Conservation (phyloP, 2,888 invertebrate genomes). For the Toxonevra muliebris region DNA sequence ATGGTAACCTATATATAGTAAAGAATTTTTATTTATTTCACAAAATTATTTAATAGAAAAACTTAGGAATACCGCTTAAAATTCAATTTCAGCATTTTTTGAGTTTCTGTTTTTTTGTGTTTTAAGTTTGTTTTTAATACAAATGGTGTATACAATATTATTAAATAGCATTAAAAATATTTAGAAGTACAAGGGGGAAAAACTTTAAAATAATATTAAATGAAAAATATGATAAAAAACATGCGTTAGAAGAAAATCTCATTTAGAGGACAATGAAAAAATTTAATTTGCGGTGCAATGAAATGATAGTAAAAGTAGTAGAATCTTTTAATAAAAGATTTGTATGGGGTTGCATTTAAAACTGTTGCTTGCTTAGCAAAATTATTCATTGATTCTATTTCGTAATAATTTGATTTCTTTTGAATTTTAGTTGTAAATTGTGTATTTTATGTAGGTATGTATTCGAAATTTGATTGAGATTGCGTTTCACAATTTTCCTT, state of each 20-base stretch:
- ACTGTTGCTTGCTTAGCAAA: slow-evolving; percentile 21
- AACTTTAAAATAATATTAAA: slow-evolving; percentile 7
- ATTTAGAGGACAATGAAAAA: background rate
- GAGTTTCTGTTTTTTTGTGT: too few species aligned
- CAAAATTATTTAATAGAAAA: too few species aligned
- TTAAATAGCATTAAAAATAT: background rate
- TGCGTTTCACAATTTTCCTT: too few species aligned
- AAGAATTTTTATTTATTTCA: background rate
- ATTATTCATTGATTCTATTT: slow-evolving; percentile 13
- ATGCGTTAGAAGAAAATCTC: background rate
- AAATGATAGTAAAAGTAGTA: background rate
- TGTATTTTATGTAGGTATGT: background rate
- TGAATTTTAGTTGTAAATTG: background rate
- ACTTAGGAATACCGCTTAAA: background rate
- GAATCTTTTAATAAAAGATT: too few species aligned
- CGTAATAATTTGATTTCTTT: background rate
- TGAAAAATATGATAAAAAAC: too few species aligned
- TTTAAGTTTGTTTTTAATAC: background rate
- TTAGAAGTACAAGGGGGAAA: background rate
- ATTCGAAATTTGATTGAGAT: too few species aligned
- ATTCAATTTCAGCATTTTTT: background rate
- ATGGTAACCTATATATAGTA: background rate
- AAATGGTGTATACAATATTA: background rate
- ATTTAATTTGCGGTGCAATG: background rate
- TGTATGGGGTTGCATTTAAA: background rate